Evolutionary conservation across 2,797 vertebrate species (phyloP).

Genomic region (Gadopsis marmoratus): DNA sequence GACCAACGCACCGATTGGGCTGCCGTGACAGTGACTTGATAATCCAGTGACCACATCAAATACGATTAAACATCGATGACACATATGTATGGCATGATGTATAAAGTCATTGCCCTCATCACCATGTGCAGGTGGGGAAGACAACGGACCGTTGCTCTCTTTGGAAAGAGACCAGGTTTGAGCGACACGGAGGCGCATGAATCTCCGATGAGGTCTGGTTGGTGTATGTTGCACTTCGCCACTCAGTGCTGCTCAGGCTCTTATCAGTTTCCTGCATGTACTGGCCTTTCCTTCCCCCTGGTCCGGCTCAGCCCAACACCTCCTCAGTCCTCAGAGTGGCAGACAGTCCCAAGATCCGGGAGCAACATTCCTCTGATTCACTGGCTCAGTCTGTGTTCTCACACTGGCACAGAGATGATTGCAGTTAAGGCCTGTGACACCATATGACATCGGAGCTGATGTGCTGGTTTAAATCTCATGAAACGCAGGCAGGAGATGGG

Average conservation of each 20-base stretch:
- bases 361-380: constrained; percentile 57
- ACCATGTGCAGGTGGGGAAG: neutral
- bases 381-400: constrained; percentile 43
- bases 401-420: constrained; percentile 23
- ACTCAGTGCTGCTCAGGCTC: constrained; percentile 39
- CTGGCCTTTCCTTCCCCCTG: constrained; percentile 82
- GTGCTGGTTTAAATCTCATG: neutral
- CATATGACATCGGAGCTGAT: neutral
- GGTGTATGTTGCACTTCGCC: constrained; percentile 64
- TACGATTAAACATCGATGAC: constrained; percentile 53
- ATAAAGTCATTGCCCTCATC: neutral
- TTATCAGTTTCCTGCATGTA: constrained; percentile 87
- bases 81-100: constrained; percentile 20
- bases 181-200: constrained; percentile 24
- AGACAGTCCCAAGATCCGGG: constrained; percentile 45
- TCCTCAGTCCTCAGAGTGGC: constrained; percentile 59
- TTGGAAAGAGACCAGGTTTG: neutral
- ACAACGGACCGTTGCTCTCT: neutral
- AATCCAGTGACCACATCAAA: constrained; percentile 29
- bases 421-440: neutral
- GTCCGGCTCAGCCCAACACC: constrained; percentile 71
- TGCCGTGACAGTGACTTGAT: constrained; percentile 12
- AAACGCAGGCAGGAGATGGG: constrained; percentile 3
- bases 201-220: constrained; percentile 57
- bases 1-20: constrained; percentile 1